phyloP scores from a whole-genome alignment of 2,797 vertebrate genomes.

The Psittacula derbiana region DNA sequence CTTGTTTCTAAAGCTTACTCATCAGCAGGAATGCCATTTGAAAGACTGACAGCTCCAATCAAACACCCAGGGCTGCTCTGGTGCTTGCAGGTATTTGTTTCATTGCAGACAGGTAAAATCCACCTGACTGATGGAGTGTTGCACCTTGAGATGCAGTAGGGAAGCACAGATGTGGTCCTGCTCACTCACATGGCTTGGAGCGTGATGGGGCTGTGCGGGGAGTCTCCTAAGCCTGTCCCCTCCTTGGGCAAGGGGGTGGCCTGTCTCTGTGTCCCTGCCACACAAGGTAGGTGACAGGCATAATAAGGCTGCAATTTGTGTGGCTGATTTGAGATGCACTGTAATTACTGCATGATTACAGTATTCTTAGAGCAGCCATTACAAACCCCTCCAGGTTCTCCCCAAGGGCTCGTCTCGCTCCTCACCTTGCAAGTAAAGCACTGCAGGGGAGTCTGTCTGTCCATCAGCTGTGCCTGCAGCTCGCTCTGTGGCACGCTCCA shows the following conservation, averaged over 20 bases:
- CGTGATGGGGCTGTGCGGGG: neutral
- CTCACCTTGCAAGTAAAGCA: neutral
- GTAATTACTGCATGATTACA: slow-evolving; percentile 63
- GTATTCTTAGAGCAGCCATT: slow-evolving; percentile 48
- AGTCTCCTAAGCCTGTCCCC: neutral
- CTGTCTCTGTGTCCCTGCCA: neutral
- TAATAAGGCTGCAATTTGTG: slow-evolving; percentile 51
- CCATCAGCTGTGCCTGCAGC: neutral
- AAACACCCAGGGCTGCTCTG: slow-evolving; percentile 17
- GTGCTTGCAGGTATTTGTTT: neutral
- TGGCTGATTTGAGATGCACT: slow-evolving; percentile 50
- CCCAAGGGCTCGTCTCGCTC: neutral
- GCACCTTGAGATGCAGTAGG: neutral
- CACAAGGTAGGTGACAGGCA: slow-evolving; percentile 16
- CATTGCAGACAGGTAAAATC: neutral
- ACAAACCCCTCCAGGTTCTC: slow-evolving; percentile 6
- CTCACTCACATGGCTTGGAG: neutral
- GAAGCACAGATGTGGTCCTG: neutral
- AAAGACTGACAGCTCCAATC: slow-evolving; percentile 36
- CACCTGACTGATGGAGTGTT: neutral
- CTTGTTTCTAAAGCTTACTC: slow-evolving; percentile 47
- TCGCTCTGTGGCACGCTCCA: neutral
- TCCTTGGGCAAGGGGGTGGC: neutral
- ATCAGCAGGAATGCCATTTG: slow-evolving; percentile 35
- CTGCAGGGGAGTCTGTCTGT: neutral